A percentile compares a stretch with the other conserved stretches of the same genome.
Evolutionary conservation across 2,888 invertebrate species (phyloP).

Genomic region (Aromia moschata): DNA sequence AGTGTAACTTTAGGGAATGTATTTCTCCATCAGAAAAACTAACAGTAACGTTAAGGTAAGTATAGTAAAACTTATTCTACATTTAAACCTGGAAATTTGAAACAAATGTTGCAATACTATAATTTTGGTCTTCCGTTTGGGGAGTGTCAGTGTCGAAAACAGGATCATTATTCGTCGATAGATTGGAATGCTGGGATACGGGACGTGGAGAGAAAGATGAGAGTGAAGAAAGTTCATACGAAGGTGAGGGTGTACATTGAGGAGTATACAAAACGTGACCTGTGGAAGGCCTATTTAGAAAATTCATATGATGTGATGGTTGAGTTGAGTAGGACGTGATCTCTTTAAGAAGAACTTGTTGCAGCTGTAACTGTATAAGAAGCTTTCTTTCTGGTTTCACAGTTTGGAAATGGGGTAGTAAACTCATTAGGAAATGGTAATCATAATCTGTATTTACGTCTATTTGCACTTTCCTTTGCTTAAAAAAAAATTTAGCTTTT

Average conservation of each 20-base stretch:
- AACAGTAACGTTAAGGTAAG: too few species aligned
- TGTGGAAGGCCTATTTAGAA: constrained; percentile 11
- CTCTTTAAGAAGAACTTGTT: constrained; percentile 21
- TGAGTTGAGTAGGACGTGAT: constrained; percentile 14
- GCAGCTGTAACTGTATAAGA: constrained; percentile 15
- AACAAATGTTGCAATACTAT: too few species aligned
- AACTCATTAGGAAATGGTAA: constrained; percentile 26
- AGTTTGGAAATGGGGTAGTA: constrained; percentile 26
- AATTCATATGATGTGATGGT: constrained; percentile 15
- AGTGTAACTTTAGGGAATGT: too few species aligned
- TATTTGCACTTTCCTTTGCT: constrained; percentile 12
- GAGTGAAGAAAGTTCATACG: constrained; percentile 20
- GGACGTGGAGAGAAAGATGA: constrained; percentile 17
- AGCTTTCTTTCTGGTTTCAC: constrained; percentile 26
- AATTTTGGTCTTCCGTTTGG: too few species aligned
- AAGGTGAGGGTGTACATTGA: constrained; percentile 18
- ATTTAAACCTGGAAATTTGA: too few species aligned
- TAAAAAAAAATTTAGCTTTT: constrained; percentile 25
- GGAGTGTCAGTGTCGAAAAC: too few species aligned
- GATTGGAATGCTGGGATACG: too few species aligned
- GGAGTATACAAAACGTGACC: constrained; percentile 10
- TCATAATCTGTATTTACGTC: constrained; percentile 22
- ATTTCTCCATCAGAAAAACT: too few species aligned
- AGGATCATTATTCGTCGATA: too few species aligned
- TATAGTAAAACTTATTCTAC: too few species aligned